Percentiles rank a stretch among this genome's conserved stretches.
phyloP scores from a whole-genome alignment of 2,113 vertebrate species.

The Aphyosemion australe region DNA sequence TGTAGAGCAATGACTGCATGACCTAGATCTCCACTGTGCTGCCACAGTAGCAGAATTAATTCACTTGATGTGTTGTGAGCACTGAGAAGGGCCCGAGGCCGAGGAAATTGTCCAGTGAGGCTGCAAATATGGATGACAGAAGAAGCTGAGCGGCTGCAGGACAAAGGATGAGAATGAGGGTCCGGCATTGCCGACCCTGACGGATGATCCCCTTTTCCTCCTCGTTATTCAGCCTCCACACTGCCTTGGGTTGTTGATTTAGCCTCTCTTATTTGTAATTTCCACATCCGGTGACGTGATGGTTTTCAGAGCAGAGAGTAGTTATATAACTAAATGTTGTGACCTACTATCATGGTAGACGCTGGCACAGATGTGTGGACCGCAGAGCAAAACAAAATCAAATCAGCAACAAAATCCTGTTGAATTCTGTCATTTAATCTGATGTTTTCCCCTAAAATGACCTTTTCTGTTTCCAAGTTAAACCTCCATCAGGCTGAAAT shows the following conservation, averaged over 20 bases:
- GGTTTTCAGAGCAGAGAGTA: slow-evolving; percentile 46
- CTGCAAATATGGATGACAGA: slow-evolving; percentile 77
- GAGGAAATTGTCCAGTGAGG: slow-evolving; percentile 74
- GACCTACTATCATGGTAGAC: slow-evolving; percentile 54
- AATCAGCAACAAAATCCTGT: background rate
- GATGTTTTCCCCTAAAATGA: background rate
- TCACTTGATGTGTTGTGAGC: slow-evolving; percentile 72
- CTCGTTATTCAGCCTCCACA: slow-evolving; percentile 46
- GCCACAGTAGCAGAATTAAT: slow-evolving; percentile 77
- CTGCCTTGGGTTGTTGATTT: slow-evolving; percentile 30
- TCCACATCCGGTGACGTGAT: slow-evolving; percentile 30
- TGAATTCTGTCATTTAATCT: background rate
- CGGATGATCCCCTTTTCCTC: slow-evolving; percentile 49
- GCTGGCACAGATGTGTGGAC: slow-evolving; percentile 42
- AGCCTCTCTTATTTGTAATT: slow-evolving; percentile 34
- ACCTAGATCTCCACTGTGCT: slow-evolving; percentile 69
- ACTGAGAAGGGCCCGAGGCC: slow-evolving; percentile 56
- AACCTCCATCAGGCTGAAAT: background rate
- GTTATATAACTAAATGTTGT: slow-evolving; percentile 68
- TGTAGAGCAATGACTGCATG: slow-evolving; percentile 56
- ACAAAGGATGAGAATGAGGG: slow-evolving; percentile 50
- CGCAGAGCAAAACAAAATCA: background rate
- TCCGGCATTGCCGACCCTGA: slow-evolving; percentile 48
- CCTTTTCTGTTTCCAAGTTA: too few relatives aligned
- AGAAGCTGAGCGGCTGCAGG: slow-evolving; percentile 71